Evolutionary conservation across 2,888 invertebrate genomes (phyloP).

Genomic region (Eumacrocentrus americanus): DNA sequence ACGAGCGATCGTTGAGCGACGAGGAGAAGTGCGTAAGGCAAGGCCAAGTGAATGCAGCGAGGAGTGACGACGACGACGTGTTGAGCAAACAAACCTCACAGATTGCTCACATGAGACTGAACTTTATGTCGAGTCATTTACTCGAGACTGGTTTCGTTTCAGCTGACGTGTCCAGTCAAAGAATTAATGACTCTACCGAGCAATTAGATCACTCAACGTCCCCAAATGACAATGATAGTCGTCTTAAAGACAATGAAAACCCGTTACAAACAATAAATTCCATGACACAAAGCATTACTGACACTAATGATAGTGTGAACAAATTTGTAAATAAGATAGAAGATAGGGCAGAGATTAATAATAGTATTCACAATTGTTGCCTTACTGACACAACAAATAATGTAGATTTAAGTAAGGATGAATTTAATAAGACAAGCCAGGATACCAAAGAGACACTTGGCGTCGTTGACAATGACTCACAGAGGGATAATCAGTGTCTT

Average conservation of each 20-base stretch:
- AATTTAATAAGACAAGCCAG: constrained; percentile 29
- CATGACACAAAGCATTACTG: constrained; percentile 37
- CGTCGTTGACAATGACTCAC: constrained; percentile 30
- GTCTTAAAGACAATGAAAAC: constrained; percentile 8
- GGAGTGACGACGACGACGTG: constrained; percentile 23
- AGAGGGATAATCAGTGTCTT: constrained; percentile 29
- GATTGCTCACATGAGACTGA: constrained; percentile 56
- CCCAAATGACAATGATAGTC: constrained; percentile 63
- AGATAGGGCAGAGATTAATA: constrained; percentile 33
- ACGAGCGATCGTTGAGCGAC: constrained; percentile 64
- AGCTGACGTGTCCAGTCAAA: constrained; percentile 60
- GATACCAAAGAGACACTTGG: constrained; percentile 52
- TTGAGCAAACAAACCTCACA: constrained; percentile 44
- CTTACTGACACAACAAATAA: constrained; percentile 28
- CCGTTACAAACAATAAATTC: constrained; percentile 33
- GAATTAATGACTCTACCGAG: neutral
- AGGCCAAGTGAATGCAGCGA: constrained; percentile 37
- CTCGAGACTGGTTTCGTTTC: constrained; percentile 57
- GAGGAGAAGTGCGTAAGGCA: constrained; percentile 63
- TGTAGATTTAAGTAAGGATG: constrained; percentile 26
- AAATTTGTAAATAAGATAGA: constrained; percentile 48
- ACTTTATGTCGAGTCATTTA: constrained; percentile 61
- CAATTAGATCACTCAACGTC: constrained; percentile 46
- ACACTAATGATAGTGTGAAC: constrained; percentile 33
- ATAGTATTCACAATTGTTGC: constrained; percentile 22